Conservation (phyloP, 2,888 invertebrate genomes). For the Ectemnius lituratus region DNA sequence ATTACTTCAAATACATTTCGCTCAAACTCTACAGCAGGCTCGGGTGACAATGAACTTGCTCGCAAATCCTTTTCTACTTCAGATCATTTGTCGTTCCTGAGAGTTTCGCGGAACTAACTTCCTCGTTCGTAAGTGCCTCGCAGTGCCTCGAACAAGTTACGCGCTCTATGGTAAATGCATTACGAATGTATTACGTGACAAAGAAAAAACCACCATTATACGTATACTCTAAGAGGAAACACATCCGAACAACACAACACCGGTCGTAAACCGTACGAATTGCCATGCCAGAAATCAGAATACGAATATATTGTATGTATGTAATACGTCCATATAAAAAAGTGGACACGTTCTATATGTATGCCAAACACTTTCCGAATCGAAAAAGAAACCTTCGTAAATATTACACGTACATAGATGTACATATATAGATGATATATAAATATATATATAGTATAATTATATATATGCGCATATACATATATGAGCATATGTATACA, state of each 20-base stretch:
- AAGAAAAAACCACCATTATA: constrained; percentile 29
- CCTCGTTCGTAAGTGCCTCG: constrained; percentile 9
- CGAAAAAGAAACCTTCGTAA: constrained; percentile 32
- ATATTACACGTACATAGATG: constrained; percentile 37
- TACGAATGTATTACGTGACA: constrained; percentile 15
- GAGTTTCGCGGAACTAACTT: constrained; percentile 3
- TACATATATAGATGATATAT: constrained; percentile 33
- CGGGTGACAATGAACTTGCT: constrained; percentile 14
- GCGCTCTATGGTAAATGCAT: constrained; percentile 15
- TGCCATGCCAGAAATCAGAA: constrained; percentile 73
- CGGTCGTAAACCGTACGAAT: constrained; percentile 62
- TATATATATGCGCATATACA: constrained; percentile 27
- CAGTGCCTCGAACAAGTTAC: constrained; percentile 12
- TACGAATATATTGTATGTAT: constrained; percentile 28
- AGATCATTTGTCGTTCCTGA: too few relatives aligned
- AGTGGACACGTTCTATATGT: constrained; percentile 26
- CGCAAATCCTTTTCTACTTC: background rate
- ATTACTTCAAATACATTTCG: constrained; percentile 21
- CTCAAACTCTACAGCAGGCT: background rate
- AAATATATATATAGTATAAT: constrained; percentile 1
- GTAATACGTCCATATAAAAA: constrained; percentile 7
- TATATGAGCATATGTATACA: constrained; percentile 44
- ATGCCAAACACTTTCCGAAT: constrained; percentile 55
- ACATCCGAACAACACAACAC: constrained; percentile 58
- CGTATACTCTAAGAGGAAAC: constrained; percentile 42